Base-by-base conservation (phyloP, 2,797 vertebrate genomes). In the Phataginus tetradactyla region DNA sequence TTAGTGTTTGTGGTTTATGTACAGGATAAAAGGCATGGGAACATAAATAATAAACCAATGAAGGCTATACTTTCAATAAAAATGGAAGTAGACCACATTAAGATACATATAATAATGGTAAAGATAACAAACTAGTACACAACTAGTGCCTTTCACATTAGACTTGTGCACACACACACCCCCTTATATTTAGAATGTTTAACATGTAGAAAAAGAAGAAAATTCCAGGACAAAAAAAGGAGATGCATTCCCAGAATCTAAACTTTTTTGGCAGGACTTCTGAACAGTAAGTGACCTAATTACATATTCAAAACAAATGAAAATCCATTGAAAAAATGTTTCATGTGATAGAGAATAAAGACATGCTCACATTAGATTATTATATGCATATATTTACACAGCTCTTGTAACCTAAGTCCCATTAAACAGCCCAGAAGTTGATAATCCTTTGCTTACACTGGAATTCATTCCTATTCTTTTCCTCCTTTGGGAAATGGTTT, bases 161-260 rank as follows among this genome's bases (percentile, higher is more conserved):
- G 53, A 79, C 74, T 68, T 63, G 72, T 42, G 90, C 11, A 20
- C 18, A 45, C 23, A 57, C 21, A 9, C 45, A 86, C 4, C n/a
- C 25, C 11, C 23, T 77, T 81, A 75, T 77, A 53, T 80, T 92
- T 45, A 78, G 57, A 86, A 92, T 20, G 68, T 86, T 55, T 45
- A 89, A 78, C 51, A 85, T 25, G 15, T 75, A 74, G 34, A 23
- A 61, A 90, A 95, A 95, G 59, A 78, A 84, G 55, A 72, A 96
- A 55, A 87, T 90, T 81, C 39, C 39, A 77, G 42, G 74, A 12
- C 10, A 90, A 78, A 64, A n/a, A 78, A 86, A 91, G 14, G 10
- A 69, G 7, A 42, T n/a, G 7, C 4, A 23, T 27, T 61, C 66
- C 15, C n/a, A 83, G 42, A 96, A 74, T 45, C 66, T 91, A 59